These are phyloP conservation scores for Biston betularia DNA, from an alignment of 2,888 invertebrate species.

Conservation along the genomic window DNA sequence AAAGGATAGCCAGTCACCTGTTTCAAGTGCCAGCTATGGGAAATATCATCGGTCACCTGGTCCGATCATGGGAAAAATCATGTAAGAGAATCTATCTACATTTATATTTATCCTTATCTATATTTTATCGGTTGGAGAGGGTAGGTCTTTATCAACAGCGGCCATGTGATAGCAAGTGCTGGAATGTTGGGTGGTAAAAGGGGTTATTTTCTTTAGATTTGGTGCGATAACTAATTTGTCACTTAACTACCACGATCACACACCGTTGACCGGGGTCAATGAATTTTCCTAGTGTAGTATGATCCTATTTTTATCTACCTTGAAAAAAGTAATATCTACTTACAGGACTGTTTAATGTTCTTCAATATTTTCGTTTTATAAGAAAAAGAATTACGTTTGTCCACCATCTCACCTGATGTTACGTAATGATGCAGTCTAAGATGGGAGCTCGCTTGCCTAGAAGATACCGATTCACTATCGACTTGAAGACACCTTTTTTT, in stretches of 20 bases:
- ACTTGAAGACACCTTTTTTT: too few species aligned
- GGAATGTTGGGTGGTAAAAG: conserved; percentile 45
- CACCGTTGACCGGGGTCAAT: too few species aligned
- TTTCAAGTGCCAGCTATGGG: conserved; percentile 33
- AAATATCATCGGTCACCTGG: conserved; percentile 58
- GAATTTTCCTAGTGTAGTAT: too few species aligned
- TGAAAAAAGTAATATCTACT: too few species aligned
- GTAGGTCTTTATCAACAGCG: conserved; percentile 33
- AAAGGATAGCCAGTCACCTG: conserved; percentile 43
- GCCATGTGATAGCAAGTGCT: conserved; percentile 48
- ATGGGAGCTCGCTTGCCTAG: too few species aligned
- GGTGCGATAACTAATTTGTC: background rate
- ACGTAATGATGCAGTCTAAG: too few species aligned
- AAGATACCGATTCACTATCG: too few species aligned
- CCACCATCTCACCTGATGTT: too few species aligned
- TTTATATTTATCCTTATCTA: conserved; percentile 6
- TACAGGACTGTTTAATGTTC: too few species aligned
- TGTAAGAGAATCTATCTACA: conserved; percentile 37
- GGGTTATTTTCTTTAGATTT: conserved; percentile 27
- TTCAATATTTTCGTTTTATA: too few species aligned
- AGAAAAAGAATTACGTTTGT: too few species aligned
- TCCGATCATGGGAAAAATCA: conserved; percentile 61
- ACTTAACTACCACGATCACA: background rate
- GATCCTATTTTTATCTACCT: too few species aligned
- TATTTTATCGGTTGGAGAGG: conserved; percentile 17